A percentile compares a stretch with the other conserved stretches of the same genome.
Evolutionary conservation across 1,140 invertebrate genomes (phyloP).

Genomic region (Leptinotarsa defecta): DNA sequence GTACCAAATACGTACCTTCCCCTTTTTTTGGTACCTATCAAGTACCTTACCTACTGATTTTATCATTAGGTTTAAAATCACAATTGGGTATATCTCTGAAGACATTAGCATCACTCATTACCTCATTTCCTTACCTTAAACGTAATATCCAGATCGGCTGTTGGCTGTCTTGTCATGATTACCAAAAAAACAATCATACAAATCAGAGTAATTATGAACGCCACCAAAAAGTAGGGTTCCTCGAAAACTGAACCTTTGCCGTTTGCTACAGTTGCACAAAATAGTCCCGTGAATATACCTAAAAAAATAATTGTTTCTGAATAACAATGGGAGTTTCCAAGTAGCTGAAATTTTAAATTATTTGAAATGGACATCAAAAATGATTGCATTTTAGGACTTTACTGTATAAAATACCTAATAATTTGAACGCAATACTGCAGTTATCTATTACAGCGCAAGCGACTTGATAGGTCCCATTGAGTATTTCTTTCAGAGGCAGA

Average conservation of each 20-base stretch:
- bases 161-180: slow-evolving; percentile 57
- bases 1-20: too few relatives aligned
- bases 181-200: slow-evolving; percentile 32
- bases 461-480: too few relatives aligned
- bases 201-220: slow-evolving; percentile 31
- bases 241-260: slow-evolving; percentile 27
- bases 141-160: slow-evolving; percentile 35
- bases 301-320: neutral
- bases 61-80: too few relatives aligned
- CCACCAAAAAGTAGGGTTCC: slow-evolving; percentile 33
- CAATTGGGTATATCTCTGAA: too few relatives aligned
- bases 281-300: slow-evolving; percentile 36
- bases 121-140: slow-evolving; percentile 42
- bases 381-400: neutral
- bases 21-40: too few relatives aligned
- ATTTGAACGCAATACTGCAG: neutral
- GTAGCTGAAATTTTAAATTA: slow-evolving; percentile 11
- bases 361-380: neutral
- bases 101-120: too few relatives aligned
- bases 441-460: neutral
- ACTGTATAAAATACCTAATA: neutral
- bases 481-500: too few relatives aligned
- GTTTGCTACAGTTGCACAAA: slow-evolving; percentile 35
- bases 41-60: too few relatives aligned
- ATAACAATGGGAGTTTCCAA: slow-evolving; percentile 28